Percentiles rank a stretch among this genome's conserved stretches.
These are phyloP conservation scores for Antidorcas marsupialis DNA, from an alignment of 2,113 vertebrate genomes.

Conservation along the genomic window DNA sequence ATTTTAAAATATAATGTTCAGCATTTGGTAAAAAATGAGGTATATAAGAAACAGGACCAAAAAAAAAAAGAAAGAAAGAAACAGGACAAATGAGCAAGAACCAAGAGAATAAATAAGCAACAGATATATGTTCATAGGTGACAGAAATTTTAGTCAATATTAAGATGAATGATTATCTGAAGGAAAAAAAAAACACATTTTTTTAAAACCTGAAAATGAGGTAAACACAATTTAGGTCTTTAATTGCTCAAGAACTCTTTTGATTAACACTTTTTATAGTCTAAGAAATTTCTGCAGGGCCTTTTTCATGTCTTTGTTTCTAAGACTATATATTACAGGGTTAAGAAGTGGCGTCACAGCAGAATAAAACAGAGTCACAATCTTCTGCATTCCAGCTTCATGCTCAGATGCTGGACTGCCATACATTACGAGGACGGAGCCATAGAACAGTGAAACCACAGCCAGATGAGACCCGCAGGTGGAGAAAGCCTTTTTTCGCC, in stretches of 20 bases:
- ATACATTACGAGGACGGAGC: conserved; percentile 40
- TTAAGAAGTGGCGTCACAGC: conserved; percentile 50
- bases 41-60: neutral
- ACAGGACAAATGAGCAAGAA: neutral
- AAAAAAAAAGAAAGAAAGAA: neutral
- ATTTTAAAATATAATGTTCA: neutral
- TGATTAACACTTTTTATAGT: neutral
- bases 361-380: conserved; percentile 55
- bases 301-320: conserved; percentile 54
- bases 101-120: neutral
- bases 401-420: conserved; percentile 17
- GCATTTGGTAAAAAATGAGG: neutral
- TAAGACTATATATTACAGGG: conserved; percentile 50
- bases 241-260: neutral
- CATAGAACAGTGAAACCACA: conserved; percentile 46
- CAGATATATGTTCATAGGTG: neutral
- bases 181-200: neutral
- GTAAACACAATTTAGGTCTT: neutral
- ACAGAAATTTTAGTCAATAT: neutral
- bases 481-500: conserved; percentile 46
- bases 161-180: neutral
- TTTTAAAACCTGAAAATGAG: neutral
- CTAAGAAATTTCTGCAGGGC: conserved; percentile 17
- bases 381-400: conserved; percentile 13
- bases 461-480: conserved; percentile 51